Base-by-base conservation (phyloP, 2,113 vertebrate species). In the Chiloscyllium plagiosum region DNA sequence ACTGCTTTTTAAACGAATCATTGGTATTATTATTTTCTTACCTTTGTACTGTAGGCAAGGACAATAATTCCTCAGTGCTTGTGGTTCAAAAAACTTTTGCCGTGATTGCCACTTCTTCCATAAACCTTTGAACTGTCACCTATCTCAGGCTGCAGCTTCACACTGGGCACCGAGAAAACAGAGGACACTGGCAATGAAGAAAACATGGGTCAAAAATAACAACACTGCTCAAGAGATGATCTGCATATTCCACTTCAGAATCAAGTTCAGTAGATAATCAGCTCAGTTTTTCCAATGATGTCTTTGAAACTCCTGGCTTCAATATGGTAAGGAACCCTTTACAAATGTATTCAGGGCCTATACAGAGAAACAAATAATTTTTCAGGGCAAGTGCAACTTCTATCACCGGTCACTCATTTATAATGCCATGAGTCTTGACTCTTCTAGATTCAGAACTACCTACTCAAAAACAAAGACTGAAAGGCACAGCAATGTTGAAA, bases 151-250 rank as follows among this genome's bases (percentile, higher is more conserved):
- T 99, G 98, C 97, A 99, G 98, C 98, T 98, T 98, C 97, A 99
- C 98, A 97, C 98, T 98, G 97, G 98, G 98, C 96, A 99, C 97
- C 33, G 98, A 98, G 98, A 99, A 99, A 98, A 99, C 98, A 97
- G 98, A 99, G 97, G 98, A 99, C 98, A 99, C 99, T 99, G 98
- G 66, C 96, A 96, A 97, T 96, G 96, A 93, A 97, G 96, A 95
- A 33, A 12, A 96, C 8, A 70, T n/a, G 29, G 50, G 69, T 95
- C 69, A 95, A 50, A 47, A 95, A 72, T 93, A 17, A 7, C 17
- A 93, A 22, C 26, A 56, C 15, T 37, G 61, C 7, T n/a, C n/a
- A 22, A 66, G n/a, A 37, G 13, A 68, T 93, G 33, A 93, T 93
- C 66, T 20, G 66, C 17, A 66, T 93, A 83, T 37, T n/a, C 33